Evolutionary conservation across 1,140 invertebrate species (phyloP), one percentile per base, ranked within the genome.

Genomic region (Fopius arisanus): DNA sequence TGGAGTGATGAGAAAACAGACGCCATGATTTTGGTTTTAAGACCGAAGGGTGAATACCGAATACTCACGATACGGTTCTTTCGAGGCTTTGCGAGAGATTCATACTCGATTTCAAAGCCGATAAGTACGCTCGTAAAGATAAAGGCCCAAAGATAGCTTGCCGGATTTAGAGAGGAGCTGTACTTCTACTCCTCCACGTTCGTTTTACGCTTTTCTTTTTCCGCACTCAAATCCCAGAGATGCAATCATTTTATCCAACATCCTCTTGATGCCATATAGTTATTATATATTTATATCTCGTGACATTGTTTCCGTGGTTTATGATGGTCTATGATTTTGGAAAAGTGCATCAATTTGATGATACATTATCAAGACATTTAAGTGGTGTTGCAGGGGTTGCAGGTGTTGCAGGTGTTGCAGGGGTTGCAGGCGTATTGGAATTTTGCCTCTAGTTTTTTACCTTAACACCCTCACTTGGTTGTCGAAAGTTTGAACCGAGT

Each of bases 91-190:
- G 75, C 72, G 65, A 75, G 72, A 78, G 77, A 78, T 78, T 79
- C 77, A 77, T 78, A 73, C 71, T 21, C 68, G 77, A 78, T 79
- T 69, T 28, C 41, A 41, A 29, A 33, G 48, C 31, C 41, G 78
- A 78, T 78, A 78, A 77, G 69, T 40, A 66, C 28, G 54, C 72
- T 78, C 77, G 75, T 78, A 80, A 80, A 78, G 78, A 80, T 80
- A 71, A 74, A 74, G 59, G 43, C 67, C 31, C n/a, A 29, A 63
- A 76, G 77, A 78, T 80, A 77, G 48, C 40, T 40, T 29, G 62
- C 69, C 66, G 70, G 67, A 70, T 70, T 67, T 65, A 31, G 28
- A 65, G 29, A 19, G 29, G 14, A 65, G 29, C 19, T 59, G 23
- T 59, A 26, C 1, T 28, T 59, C 54, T 9, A 59, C 19, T 59